Conservation (phyloP, 2,888 invertebrate genomes). For the Torymus tubicola region DNA sequence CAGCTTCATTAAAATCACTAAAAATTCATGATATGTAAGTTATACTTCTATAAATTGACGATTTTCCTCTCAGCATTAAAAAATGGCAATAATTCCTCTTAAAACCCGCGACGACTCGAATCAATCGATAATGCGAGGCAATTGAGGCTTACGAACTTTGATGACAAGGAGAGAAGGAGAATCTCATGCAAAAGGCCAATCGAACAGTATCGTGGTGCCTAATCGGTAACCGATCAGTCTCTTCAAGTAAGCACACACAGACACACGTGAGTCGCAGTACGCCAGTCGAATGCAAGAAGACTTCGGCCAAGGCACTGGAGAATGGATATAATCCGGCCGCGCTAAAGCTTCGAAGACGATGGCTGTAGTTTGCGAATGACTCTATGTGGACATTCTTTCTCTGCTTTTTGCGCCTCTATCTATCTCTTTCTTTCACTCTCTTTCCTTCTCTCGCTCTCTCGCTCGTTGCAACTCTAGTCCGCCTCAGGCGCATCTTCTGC, state of each 20-base stretch:
- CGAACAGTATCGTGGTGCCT: background rate
- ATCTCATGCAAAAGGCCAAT: slow-evolving; percentile 31
- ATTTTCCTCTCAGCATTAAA: too few species aligned
- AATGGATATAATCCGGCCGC: too few species aligned
- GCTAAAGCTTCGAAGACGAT: too few species aligned
- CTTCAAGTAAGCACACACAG: slow-evolving; percentile 35
- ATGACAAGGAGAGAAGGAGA: slow-evolving; percentile 10
- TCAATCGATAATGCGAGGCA: background rate
- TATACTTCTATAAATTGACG: too few species aligned
- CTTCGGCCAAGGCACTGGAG: background rate
- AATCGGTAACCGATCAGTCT: slow-evolving; percentile 48
- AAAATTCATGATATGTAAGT: too few species aligned
- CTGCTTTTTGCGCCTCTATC: background rate
- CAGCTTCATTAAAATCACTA: too few species aligned
- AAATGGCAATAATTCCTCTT: too few species aligned
- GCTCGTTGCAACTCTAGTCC: slow-evolving; percentile 17
- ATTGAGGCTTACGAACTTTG: background rate
- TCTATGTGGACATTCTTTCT: too few species aligned
- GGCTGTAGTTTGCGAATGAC: too few species aligned
- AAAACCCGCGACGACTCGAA: background rate
- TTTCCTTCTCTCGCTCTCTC: background rate
- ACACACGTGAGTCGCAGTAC: background rate
- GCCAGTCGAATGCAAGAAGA: slow-evolving; percentile 51
- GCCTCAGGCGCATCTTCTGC: slow-evolving; percentile 48
- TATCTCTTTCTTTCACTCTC: background rate